Percentiles rank a stretch among this genome's conserved stretches.
phyloP scores from a whole-genome alignment of 2,888 invertebrate genomes.

The Eretmocerus hayati region DNA sequence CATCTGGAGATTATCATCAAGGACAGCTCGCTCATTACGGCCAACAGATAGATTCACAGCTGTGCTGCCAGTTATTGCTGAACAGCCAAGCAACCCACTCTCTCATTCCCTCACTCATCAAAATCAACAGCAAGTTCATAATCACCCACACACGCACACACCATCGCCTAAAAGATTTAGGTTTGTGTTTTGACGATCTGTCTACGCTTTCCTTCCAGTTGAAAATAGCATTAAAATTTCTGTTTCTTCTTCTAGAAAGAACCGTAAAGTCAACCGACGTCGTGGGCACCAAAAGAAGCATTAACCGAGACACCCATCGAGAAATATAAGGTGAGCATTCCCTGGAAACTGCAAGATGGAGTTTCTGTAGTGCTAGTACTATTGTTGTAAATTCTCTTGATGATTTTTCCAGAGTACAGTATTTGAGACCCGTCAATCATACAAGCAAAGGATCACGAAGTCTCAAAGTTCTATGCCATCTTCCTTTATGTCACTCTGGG shows the following conservation, averaged over 20 bases:
- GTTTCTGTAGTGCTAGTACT: no score
- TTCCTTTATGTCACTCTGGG: no score
- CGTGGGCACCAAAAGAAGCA: slow-evolving; percentile 43
- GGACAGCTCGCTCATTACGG: slow-evolving; percentile 64
- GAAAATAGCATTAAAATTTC: no score
- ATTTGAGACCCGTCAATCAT: no score
- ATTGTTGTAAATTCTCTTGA: no score
- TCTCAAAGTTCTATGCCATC: no score
- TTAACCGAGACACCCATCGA: slow-evolving; percentile 26
- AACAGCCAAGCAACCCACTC: no score
- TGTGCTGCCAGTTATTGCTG: slow-evolving; percentile 67
- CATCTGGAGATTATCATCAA: slow-evolving; percentile 69
- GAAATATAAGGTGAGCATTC: slow-evolving; percentile 19
- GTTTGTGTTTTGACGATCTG: slow-evolving; percentile 24
- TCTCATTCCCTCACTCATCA: slow-evolving; percentile 43
- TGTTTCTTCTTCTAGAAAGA: slow-evolving; percentile 39
- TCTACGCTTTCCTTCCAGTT: neutral
- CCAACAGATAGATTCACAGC: slow-evolving; percentile 69
- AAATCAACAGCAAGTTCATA: slow-evolving; percentile 33
- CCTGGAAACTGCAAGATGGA: no score
- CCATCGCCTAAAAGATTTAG: slow-evolving; percentile 43
- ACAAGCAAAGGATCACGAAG: no score
- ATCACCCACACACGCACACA: slow-evolving; percentile 41
- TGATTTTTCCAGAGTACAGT: no score
- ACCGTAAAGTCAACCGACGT: slow-evolving; percentile 40